These are phyloP conservation scores for Macropis europaea DNA, from an alignment of 2,888 invertebrate genomes.

Conservation along the genomic window DNA sequence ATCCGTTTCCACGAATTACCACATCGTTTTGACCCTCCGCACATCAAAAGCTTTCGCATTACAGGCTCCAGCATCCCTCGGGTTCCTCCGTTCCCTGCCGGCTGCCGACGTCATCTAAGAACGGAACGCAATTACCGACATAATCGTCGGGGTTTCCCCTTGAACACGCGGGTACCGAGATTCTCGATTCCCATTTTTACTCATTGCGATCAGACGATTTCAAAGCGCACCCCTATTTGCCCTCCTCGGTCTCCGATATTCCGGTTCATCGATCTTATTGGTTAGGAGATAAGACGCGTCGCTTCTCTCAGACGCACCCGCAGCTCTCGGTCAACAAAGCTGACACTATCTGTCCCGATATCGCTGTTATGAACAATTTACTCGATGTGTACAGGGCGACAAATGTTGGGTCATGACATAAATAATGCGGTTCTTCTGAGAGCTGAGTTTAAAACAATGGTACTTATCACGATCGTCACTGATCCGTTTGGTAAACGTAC, in stretches of 20 bases:
- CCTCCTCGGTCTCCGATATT: conserved; percentile 53
- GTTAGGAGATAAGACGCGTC: conserved; percentile 48
- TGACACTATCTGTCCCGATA: conserved; percentile 1
- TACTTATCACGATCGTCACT: too few relatives aligned
- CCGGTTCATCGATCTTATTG: conserved; percentile 53
- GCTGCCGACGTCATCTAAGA: conserved; percentile 37
- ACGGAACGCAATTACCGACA: conserved; percentile 55
- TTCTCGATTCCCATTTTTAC: conserved; percentile 56
- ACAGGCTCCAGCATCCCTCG: conserved; percentile 9
- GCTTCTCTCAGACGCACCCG: conserved; percentile 45
- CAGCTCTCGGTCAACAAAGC: conserved; percentile 29
- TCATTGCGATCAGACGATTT: conserved; percentile 45
- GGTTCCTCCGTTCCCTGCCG: neutral
- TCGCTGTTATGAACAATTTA: conserved; percentile 10
- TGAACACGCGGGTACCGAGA: conserved; percentile 46
- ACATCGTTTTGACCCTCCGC: conserved; percentile 23
- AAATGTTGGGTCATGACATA: too few relatives aligned
- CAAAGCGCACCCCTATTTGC: conserved; percentile 68
- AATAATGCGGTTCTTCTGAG: too few relatives aligned
- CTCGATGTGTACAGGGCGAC: too few relatives aligned
- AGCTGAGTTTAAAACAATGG: too few relatives aligned
- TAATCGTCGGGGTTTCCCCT: conserved; percentile 45
- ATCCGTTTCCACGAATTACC: conserved; percentile 38
- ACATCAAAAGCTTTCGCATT: conserved; percentile 48
- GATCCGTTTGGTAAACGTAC: too few relatives aligned